Percentiles rank a stretch among this genome's conserved stretches.
Conservation (phyloP, 2,888 invertebrate genomes). For the Eupithecia exiguata region DNA sequence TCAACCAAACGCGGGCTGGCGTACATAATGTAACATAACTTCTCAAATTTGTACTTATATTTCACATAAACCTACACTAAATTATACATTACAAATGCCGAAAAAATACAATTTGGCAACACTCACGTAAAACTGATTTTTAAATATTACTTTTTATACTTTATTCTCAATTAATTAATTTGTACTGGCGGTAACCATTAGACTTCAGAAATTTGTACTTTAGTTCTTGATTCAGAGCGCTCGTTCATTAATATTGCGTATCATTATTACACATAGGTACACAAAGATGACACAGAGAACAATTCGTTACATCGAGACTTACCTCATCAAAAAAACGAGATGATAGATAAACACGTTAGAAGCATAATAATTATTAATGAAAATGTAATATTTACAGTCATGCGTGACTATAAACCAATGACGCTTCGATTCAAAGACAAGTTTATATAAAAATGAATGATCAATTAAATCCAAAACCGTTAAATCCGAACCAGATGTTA, state of each 20-base stretch:
- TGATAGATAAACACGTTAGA: conserved; percentile 51
- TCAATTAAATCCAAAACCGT: conserved; percentile 32
- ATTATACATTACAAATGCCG: conserved; percentile 72
- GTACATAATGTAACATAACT: conserved; percentile 52
- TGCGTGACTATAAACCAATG: conserved; percentile 54
- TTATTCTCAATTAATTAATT: conserved; percentile 71
- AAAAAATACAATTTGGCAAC: conserved; percentile 81
- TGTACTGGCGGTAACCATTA: conserved; percentile 81
- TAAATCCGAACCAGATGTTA: conserved; percentile 37
- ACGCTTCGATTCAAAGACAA: conserved; percentile 52
- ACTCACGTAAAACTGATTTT: conserved; percentile 74
- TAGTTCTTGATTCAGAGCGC: conserved; percentile 72
- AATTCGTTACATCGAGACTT: conserved; percentile 71
- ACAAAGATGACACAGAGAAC: conserved; percentile 75
- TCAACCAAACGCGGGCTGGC: conserved; percentile 57
- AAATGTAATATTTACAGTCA: conserved; percentile 70
- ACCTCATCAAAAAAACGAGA: conserved; percentile 66
- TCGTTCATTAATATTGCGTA: conserved; percentile 65
- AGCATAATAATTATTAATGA: conserved; percentile 47
- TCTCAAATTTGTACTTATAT: conserved; percentile 74
- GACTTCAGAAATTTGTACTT: conserved; percentile 83
- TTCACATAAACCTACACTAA: conserved; percentile 73
- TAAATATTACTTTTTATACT: conserved; percentile 47
- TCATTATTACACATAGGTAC: conserved; percentile 57
- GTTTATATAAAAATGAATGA: conserved; percentile 44